phyloP scores from a whole-genome alignment of 2,113 vertebrate species.

The Rhinichthys klamathensis region DNA sequence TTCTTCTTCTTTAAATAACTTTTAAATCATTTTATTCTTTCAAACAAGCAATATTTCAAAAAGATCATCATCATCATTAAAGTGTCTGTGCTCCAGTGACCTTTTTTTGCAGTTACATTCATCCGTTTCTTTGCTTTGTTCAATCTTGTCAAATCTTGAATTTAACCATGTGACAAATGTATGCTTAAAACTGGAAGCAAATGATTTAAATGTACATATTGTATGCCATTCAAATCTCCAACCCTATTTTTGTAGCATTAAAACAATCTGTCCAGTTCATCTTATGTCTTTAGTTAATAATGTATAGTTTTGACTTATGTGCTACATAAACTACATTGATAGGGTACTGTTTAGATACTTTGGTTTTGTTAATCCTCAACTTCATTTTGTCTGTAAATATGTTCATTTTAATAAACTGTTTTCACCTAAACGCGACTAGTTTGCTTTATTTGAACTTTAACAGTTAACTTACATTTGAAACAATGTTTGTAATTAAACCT shows the following conservation, averaged over 20 bases:
- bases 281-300: constrained; percentile 62
- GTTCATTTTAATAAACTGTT: constrained; percentile 75
- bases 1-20: constrained; percentile 40
- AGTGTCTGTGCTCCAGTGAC: neutral
- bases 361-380: constrained; percentile 8
- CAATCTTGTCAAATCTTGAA: neutral
- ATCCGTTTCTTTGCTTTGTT: neutral
- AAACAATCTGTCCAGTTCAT: constrained; percentile 87
- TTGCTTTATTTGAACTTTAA: neutral
- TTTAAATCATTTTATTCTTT: constrained; percentile 48
- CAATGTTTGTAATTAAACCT: neutral
- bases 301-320: constrained; percentile 31
- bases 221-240: constrained; percentile 68
- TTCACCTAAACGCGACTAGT: neutral
- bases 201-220: constrained; percentile 29
- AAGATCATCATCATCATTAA: neutral
- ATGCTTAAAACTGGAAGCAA: constrained; percentile 22
- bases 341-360: constrained; percentile 51
- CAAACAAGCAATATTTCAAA: neutral
- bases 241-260: constrained; percentile 92
- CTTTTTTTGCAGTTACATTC: neutral
- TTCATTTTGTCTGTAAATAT: constrained; percentile 67
- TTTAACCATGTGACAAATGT: constrained; percentile 24
- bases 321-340: constrained; percentile 33
- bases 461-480: neutral